A percentile compares a stretch with the other conserved stretches of the same genome.
These are phyloP conservation scores for Elgonia sp. DNA, from an alignment of 2,888 invertebrate species.

Conservation along the genomic window DNA sequence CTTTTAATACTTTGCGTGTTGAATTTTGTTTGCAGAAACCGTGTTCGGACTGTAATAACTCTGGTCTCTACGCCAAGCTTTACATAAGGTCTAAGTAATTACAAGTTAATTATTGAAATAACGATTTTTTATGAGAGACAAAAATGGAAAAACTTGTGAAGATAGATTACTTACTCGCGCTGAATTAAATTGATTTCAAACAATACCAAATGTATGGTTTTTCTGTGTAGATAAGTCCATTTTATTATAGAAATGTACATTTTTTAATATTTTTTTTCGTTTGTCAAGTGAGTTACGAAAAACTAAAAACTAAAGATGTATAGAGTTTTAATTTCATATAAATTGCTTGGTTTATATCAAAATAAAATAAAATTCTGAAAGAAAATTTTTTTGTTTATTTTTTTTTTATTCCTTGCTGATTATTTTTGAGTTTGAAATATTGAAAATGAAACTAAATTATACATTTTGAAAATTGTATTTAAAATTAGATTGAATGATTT, in stretches of 20 bases:
- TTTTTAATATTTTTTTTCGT: too few species aligned
- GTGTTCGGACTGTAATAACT: constrained; percentile 82
- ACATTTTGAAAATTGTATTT: too few species aligned
- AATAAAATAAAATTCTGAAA: too few species aligned
- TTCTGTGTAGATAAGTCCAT: constrained; percentile 72
- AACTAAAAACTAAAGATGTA: constrained; percentile 44
- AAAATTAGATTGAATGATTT: too few species aligned
- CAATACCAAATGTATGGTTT: constrained; percentile 80
- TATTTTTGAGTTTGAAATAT: too few species aligned
- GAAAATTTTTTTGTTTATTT: too few species aligned
- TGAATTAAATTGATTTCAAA: constrained; percentile 80
- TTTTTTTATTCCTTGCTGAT: too few species aligned
- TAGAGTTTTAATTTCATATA: constrained; percentile 55
- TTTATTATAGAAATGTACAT: constrained; percentile 46
- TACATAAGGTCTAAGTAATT: constrained; percentile 80
- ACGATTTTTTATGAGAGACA: too few species aligned
- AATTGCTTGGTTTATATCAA: too few species aligned
- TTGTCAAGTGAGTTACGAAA: constrained; percentile 41
- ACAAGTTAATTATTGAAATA: constrained; percentile 69
- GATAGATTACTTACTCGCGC: constrained; percentile 81
- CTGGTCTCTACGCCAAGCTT: constrained; percentile 80
- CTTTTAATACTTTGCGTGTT: constrained; percentile 23
- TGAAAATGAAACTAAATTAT: too few species aligned
- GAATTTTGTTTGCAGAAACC: constrained; percentile 79
- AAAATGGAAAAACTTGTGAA: constrained; percentile 74